Conservation (phyloP, 2,888 invertebrate genomes). For the Argyresthia goedartella region DNA sequence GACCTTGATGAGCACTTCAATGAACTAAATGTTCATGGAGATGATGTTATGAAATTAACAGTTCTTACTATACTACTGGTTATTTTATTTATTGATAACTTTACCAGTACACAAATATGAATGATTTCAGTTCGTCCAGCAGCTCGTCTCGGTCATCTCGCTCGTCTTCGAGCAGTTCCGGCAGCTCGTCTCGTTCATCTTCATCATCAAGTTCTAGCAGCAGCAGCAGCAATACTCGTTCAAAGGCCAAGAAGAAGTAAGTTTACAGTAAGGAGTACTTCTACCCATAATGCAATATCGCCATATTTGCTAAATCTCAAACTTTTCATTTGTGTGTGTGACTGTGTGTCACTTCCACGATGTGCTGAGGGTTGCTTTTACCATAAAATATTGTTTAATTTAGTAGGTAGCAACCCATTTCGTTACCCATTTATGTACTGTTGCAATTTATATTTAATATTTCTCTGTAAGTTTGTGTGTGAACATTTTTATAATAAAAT, state of each 20-base stretch:
- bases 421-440: too few species aligned
- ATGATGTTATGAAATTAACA: not conserved
- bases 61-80: too few species aligned
- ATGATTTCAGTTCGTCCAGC: slow-evolving; percentile 76
- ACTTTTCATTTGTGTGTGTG: too few species aligned
- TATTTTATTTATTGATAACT: too few species aligned
- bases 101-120: not conserved
- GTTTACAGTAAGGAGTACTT: slow-evolving; percentile 14
- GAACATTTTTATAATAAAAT: not conserved
- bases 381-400: too few species aligned
- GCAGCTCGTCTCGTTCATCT: slow-evolving; percentile 69
- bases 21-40: too few species aligned
- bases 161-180: slow-evolving; percentile 84
- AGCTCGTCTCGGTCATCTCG: slow-evolving; percentile 86
- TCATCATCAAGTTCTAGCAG: slow-evolving; percentile 75
- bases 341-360: too few species aligned
- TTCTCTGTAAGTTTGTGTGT: too few species aligned
- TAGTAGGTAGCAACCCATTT: too few species aligned
- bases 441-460: too few species aligned
- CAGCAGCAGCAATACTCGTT: slow-evolving; percentile 75
- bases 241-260: slow-evolving; percentile 75
- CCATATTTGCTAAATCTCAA: not conserved
- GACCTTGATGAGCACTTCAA: too few species aligned
- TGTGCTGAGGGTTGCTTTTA: too few species aligned
- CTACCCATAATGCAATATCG: not conserved